phyloP scores from a whole-genome alignment of 2,797 vertebrate genomes.

The Spea hammondii region DNA sequence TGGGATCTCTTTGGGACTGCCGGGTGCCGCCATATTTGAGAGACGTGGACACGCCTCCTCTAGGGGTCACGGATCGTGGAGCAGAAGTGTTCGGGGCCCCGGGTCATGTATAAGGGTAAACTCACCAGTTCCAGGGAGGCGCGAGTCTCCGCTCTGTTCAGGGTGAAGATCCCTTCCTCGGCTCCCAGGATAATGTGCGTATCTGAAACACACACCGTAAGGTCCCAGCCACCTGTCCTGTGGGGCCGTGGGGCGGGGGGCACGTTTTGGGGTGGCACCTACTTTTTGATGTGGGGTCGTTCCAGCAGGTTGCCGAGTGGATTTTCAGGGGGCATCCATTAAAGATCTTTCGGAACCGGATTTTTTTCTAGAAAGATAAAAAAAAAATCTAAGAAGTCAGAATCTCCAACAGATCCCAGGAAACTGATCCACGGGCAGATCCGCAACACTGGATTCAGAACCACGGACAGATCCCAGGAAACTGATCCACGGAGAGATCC shows the following conservation, averaged over 20 bases:
- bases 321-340: slow-evolving; percentile 83
- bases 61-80: no score
- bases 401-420: not conserved
- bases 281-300: slow-evolving; percentile 79
- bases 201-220: slow-evolving; percentile 62
- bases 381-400: not conserved
- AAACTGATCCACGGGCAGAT: not conserved
- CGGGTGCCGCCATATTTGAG: no score
- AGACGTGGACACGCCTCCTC: no score
- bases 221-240: not conserved
- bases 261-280: not conserved
- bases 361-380: slow-evolving; percentile 63
- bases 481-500: no score
- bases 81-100: no score
- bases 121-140: slow-evolving; percentile 85
- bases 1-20: no score
- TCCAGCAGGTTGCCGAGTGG: slow-evolving; percentile 78
- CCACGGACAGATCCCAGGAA: not conserved
- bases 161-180: slow-evolving; percentile 85
- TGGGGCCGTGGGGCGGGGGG: not conserved
- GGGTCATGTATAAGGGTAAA: no score
- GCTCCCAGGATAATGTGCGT: slow-evolving; percentile 83
- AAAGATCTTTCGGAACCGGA: slow-evolving; percentile 81
- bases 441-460: not conserved
- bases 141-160: slow-evolving; percentile 79